A percentile compares a stretch with the other conserved stretches of the same genome.
These are phyloP conservation scores for Trichogramma pretiosum DNA, from an alignment of 1,140 invertebrate genomes.

Conservation along the genomic window DNA sequence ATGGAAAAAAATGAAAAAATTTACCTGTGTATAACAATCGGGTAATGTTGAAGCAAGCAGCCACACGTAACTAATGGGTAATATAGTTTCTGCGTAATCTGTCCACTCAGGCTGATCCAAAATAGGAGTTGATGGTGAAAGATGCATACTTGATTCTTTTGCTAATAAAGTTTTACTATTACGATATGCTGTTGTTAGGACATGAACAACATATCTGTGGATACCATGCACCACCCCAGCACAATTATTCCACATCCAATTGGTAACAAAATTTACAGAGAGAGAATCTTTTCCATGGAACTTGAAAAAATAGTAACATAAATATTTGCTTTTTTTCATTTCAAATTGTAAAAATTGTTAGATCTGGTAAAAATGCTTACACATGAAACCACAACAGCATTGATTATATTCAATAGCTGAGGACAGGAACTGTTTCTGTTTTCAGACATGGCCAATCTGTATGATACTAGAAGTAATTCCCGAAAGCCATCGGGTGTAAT, in stretches of 20 bases:
- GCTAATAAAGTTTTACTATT: conserved; percentile 48
- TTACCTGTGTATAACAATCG: conserved; percentile 53
- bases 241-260: conserved; percentile 71
- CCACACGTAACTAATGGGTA: conserved; percentile 68
- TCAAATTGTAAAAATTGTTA: neutral
- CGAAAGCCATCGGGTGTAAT: conserved; percentile 53
- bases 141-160: conserved; percentile 32
- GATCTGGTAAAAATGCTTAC: conserved; percentile 29
- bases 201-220: conserved; percentile 70
- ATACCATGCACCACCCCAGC: conserved; percentile 64
- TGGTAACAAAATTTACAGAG: conserved; percentile 63
- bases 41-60: conserved; percentile 66
- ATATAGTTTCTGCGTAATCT: conserved; percentile 28
- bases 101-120: conserved; percentile 53
- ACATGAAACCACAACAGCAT: conserved; percentile 63
- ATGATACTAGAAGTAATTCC: conserved; percentile 59
- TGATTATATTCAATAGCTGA: conserved; percentile 57
- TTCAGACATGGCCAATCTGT: conserved; percentile 67
- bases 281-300: conserved; percentile 70
- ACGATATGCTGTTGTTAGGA: conserved; percentile 66
- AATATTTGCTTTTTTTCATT: conserved; percentile 4
- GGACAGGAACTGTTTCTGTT: conserved; percentile 50
- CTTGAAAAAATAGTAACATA: conserved; percentile 34
- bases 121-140: conserved; percentile 67
- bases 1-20: conserved; percentile 1